A percentile compares a stretch with the other conserved stretches of the same genome.
phyloP scores from a whole-genome alignment of 30 jellyfish, hydroid and myxozoan genomes.

The Euphysa ruthae region DNA sequence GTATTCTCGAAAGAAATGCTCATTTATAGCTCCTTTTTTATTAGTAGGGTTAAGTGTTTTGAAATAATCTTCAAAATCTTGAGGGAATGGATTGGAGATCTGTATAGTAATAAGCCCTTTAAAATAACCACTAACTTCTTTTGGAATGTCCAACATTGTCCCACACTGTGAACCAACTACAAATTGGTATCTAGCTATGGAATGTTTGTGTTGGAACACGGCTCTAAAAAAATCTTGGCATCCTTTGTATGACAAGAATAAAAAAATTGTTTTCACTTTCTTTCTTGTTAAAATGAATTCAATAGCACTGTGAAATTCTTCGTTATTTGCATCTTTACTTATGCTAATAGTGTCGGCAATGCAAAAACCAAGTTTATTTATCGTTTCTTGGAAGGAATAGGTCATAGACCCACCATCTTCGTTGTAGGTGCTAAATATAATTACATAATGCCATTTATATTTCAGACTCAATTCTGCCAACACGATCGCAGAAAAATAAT shows the following conservation, averaged over 20 bases:
- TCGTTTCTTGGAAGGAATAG: background rate
- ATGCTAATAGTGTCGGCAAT: constrained; percentile 23
- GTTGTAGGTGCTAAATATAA: constrained; percentile 38
- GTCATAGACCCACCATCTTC: constrained; percentile 34
- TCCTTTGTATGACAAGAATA: constrained; percentile 35
- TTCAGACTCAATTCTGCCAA: constrained; percentile 28
- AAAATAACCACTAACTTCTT: constrained; percentile 9
- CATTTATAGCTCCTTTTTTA: constrained; percentile 11
- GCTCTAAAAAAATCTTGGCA: constrained; percentile 30
- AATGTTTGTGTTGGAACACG: background rate
- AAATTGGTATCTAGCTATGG: constrained; percentile 17
- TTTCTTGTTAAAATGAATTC: constrained; percentile 4
- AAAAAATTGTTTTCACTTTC: constrained; percentile 27
- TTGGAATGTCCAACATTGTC: constrained; percentile 18
- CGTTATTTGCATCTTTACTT: constrained; percentile 9
- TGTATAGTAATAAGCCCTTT: constrained; percentile 44
- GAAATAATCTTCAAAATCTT: constrained; percentile 39
- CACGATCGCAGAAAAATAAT: constrained; percentile 14
- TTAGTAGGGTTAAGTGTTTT: constrained; percentile 36
- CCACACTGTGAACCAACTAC: constrained; percentile 46
- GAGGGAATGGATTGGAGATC: constrained; percentile 15
- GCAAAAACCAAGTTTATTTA: constrained; percentile 32
- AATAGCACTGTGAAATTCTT: background rate
- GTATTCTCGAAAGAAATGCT: constrained; percentile 19
- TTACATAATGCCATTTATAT: constrained; percentile 56